A percentile compares a stretch with the other conserved stretches of the same genome.
Evolutionary conservation across 1,140 invertebrate genomes (phyloP).

Genomic region (Parasteatoda tepidariorum): DNA sequence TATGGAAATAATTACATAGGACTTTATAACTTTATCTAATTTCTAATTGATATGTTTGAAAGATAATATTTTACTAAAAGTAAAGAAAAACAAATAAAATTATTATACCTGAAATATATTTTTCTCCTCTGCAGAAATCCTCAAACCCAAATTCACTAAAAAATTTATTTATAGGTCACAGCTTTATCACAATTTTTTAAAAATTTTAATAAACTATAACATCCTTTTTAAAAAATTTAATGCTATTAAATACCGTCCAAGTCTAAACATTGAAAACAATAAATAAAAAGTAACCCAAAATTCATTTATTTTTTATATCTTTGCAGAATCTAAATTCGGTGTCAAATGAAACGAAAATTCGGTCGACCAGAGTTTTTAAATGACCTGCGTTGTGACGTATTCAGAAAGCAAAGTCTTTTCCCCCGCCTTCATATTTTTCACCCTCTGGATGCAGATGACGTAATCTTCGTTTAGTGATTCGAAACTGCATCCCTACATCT

Average conservation of each 20-base stretch:
- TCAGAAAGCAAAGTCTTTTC: neutral
- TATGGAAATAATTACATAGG: too few relatives aligned
- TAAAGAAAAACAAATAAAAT: too few relatives aligned
- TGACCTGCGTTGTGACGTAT: slow-evolving; percentile 44
- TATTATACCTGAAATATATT: too few relatives aligned
- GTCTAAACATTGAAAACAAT: neutral
- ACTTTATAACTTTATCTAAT: too few relatives aligned
- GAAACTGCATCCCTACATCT: too few relatives aligned
- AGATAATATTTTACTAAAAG: too few relatives aligned
- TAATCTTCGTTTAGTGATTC: too few relatives aligned
- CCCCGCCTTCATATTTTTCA: neutral
- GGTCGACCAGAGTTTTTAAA: slow-evolving; percentile 40
- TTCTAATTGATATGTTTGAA: too few relatives aligned
- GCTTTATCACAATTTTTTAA: neutral
- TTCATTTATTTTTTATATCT: neutral
- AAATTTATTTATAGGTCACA: too few relatives aligned
- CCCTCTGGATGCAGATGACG: too few relatives aligned
- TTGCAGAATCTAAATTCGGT: neutral
- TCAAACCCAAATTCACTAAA: too few relatives aligned
- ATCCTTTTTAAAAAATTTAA: neutral
- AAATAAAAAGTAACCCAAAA: neutral
- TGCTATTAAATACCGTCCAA: neutral
- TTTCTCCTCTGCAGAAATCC: too few relatives aligned
- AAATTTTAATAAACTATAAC: neutral
- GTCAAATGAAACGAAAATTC: slow-evolving; percentile 34